Evolutionary conservation across 2,113 vertebrate species (phyloP).

Genomic region (Alosa alosa): DNA sequence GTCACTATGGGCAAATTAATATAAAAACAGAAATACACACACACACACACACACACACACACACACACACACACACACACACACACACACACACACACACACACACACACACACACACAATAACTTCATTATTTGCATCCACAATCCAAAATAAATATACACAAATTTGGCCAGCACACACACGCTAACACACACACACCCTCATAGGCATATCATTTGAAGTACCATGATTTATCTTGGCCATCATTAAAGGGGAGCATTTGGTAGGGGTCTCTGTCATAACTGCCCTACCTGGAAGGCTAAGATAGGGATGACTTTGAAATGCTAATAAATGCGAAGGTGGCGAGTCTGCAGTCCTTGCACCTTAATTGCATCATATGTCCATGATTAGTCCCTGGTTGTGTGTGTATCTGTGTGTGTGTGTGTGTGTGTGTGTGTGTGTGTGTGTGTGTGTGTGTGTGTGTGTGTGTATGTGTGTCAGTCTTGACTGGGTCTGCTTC

Average conservation of each 20-base stretch:
- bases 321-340: neutral
- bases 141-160: too few relatives aligned
- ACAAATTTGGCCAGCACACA: neutral
- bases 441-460: neutral
- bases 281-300: neutral
- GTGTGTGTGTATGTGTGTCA: neutral
- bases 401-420: constrained; percentile 5
- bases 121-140: too few relatives aligned
- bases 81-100: too few relatives aligned
- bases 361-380: neutral
- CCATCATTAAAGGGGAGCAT: neutral
- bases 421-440: neutral
- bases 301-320: neutral
- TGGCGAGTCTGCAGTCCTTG: neutral
- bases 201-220: neutral
- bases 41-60: too few relatives aligned
- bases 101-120: too few relatives aligned
- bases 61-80: too few relatives aligned
- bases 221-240: neutral
- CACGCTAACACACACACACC: neutral
- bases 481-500: too few relatives aligned
- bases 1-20: too few relatives aligned
- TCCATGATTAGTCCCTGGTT: neutral
- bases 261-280: neutral
- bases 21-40: too few relatives aligned